Evolutionary conservation across 1,140 invertebrate genomes (phyloP).

Genomic region (Lethrus apterus): DNA sequence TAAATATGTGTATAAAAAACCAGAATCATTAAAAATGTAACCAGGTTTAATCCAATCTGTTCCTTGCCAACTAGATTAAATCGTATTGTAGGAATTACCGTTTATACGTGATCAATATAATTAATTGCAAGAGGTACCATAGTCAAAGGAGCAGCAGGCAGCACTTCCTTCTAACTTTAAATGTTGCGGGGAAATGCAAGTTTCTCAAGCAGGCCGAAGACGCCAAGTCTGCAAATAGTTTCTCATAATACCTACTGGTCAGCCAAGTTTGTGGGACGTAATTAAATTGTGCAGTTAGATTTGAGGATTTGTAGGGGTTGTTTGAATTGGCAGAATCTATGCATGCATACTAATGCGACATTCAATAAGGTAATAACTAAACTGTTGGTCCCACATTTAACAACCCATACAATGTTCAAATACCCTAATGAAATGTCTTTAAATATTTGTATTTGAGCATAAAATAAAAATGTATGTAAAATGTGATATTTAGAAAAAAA

Average conservation of each 20-base stretch:
- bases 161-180: neutral
- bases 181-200: slow-evolving; percentile 2
- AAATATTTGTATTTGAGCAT: no score
- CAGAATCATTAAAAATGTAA: no score
- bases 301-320: slow-evolving; percentile 31
- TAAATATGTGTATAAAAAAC: no score
- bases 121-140: slow-evolving; percentile 12
- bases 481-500: no score
- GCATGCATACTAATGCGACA: slow-evolving; percentile 30
- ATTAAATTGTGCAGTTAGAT: slow-evolving; percentile 23
- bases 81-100: no score
- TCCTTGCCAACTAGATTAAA: no score
- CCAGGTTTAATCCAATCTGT: no score
- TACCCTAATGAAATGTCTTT: no score
- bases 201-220: slow-evolving; percentile 17
- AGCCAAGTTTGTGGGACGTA: slow-evolving; percentile 21
- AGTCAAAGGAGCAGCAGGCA: slow-evolving; percentile 8
- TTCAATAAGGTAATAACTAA: slow-evolving; percentile 17
- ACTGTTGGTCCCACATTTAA: no score
- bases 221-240: slow-evolving; percentile 19
- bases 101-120: slow-evolving; percentile 14
- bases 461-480: no score
- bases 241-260: slow-evolving; percentile 21
- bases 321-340: slow-evolving; percentile 32
- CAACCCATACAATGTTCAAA: no score